These are phyloP conservation scores for Brachystomella parvula DNA, from an alignment of 1,140 invertebrate genomes.

Conservation along the genomic window DNA sequence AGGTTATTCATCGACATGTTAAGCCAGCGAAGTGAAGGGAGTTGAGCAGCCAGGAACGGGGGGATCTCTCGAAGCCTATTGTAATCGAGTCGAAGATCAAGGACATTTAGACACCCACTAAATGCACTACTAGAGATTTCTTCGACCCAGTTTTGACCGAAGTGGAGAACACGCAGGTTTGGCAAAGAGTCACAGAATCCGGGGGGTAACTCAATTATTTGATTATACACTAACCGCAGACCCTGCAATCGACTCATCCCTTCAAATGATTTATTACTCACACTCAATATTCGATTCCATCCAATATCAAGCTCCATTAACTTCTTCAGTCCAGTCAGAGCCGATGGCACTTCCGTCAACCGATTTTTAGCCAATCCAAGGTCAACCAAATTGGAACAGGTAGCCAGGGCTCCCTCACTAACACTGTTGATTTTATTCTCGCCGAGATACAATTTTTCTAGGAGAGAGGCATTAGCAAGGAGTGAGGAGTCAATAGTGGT, in stretches of 20 bases:
- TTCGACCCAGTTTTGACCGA: neutral
- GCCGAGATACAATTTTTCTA: conserved; percentile 73
- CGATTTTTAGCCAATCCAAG: conserved; percentile 77
- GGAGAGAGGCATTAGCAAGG: conserved; percentile 73
- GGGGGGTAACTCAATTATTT: conserved; percentile 70
- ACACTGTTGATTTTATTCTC: conserved; percentile 73
- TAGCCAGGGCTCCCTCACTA: conserved; percentile 75
- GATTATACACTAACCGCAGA: conserved; percentile 74
- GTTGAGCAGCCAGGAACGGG: neutral
- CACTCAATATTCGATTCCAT: conserved; percentile 71
- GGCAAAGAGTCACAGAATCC: conserved; percentile 73
- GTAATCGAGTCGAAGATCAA: neutral
- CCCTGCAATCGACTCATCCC: conserved; percentile 73
- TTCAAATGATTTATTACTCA: conserved; percentile 70
- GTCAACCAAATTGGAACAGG: conserved; percentile 64
- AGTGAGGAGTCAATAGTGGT: conserved; percentile 68
- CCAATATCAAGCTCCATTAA: conserved; percentile 40
- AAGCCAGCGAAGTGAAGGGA: neutral
- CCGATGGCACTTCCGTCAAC: conserved; percentile 67
- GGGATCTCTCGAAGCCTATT: neutral
- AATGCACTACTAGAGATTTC: neutral
- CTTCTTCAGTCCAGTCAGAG: conserved; percentile 45
- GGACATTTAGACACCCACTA: neutral
- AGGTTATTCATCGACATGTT: neutral
- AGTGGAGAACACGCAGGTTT: conserved; percentile 72